Evolutionary conservation across 2,797 vertebrate species (phyloP), one percentile per base, ranked within the genome.

Genomic region (Rhynchotus rufescens): DNA sequence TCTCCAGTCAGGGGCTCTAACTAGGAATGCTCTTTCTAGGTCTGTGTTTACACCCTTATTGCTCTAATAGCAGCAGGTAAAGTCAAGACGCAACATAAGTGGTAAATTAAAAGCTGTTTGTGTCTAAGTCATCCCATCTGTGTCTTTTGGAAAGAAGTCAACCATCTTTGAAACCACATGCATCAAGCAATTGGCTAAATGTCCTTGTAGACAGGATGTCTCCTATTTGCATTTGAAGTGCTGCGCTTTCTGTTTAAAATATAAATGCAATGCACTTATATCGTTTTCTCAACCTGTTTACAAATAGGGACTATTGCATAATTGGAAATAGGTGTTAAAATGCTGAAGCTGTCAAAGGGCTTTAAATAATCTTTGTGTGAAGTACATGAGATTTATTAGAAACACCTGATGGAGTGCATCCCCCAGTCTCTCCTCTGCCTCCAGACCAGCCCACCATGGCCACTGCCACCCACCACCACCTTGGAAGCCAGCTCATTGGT

Each of bases 71-170:
- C 96, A 95, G 95, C 92, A 98, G 96, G 96, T 98, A 97, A 96
- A 92, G 94, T 82, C 93, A 96, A 97, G 95, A 88, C 36, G 2
- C 90, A 96, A 44, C 95, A 91, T 90, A 96, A 96, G 96, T 97
- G 96, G 90, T 95, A 96, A 96, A 98, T 97, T 97, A 96, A 96
- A 97, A 97, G 93, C 96, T 96, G 95, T 97, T 97, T 98, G 96
- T 97, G 96, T 94, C 97, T 98, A 97, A 98, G 96, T 97, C 95
- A 96, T 97, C 97, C 98, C 97, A 98, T 97, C 97, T 98, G 97
- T 97, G 97, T 96, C 96, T 97, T 87, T 97, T 97, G 97, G 97
- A 97, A 67, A 30, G 92, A 78, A 94, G 93, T 97, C 97, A 97
- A 92, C 93, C 95, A 85, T 96, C 96, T 96, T 95, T 79, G 75